Evolutionary conservation across 2,113 vertebrate genomes (phyloP).

Genomic region (Calypte anna): DNA sequence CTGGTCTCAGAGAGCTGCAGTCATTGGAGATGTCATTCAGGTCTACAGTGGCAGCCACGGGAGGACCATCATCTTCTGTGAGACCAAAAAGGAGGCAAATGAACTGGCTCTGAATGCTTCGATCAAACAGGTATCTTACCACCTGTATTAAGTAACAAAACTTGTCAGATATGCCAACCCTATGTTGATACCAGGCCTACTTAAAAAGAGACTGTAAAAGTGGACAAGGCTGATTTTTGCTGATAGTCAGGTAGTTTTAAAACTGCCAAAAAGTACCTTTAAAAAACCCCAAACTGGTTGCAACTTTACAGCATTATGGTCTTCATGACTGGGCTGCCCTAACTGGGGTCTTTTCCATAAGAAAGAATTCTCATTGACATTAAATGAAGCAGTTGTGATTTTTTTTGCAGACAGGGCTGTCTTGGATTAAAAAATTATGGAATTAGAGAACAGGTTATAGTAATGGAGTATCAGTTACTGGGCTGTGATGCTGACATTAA

Average conservation of each 20-base stretch:
- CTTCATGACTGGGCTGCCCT: neutral
- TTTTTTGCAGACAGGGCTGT: neutral
- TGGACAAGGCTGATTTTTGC: neutral
- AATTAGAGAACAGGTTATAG: neutral
- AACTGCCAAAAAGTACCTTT: neutral
- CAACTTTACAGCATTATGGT: neutral
- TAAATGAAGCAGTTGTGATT: neutral
- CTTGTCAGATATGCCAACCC: neutral
- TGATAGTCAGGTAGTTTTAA: neutral
- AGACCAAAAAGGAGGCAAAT: conserved; percentile 95
- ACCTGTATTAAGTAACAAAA: neutral
- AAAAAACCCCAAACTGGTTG: neutral
- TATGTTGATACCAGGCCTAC: neutral
- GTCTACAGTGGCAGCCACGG: conserved; percentile 94
- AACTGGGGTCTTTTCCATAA: neutral
- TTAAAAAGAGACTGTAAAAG: neutral
- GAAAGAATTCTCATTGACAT: neutral
- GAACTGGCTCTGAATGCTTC: conserved; percentile 89
- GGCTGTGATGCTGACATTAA: neutral
- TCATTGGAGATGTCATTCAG: conserved; percentile 91
- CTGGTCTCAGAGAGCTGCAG: conserved; percentile 91
- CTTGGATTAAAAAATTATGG: neutral
- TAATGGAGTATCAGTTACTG: neutral
- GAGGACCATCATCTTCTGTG: conserved; percentile 92
- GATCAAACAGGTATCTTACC: conserved; percentile 89